Evolutionary conservation across 2,797 vertebrate genomes (phyloP), one percentile per base, ranked within the genome.

Genomic region (Lutjanus campechanus): DNA sequence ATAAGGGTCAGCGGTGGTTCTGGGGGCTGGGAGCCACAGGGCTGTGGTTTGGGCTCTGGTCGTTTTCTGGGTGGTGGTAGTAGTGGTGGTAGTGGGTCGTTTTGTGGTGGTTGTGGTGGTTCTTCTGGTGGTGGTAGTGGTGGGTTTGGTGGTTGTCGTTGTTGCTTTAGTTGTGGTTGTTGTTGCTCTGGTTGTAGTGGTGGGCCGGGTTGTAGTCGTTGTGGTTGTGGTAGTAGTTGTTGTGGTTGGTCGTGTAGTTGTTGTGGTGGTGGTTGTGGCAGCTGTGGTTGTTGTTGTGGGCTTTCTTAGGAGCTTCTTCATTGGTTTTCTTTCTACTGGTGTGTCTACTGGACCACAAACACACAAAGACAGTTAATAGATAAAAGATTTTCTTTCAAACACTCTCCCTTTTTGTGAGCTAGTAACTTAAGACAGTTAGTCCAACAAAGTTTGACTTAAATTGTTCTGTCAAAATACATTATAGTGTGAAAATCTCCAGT

Each of bases 41-140:
- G 89, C 73, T 16, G 93, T 93, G 25, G 93, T 91, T 25, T 93
- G 94, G 25, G 82, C 88, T 88, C 94, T 95, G 53, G 93, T 93
- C 1, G 94, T 94, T 90, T 88, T 96, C 88, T 95, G 97, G 0
- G 96, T 97, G 56, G 90, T 91, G 36, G 56, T 49, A 7, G 63
- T 66, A 63, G 85, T 91, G 25, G 55, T 59, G 49, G 65, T 54
- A 65, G 93, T 93, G 25, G 90, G 75, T 43, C 74, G 80, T 19
- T 62, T 89, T 4, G 92, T 94, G 40, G 91, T 83, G 85, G 95
- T 9, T 90, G 82, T 85, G 7, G 93, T 84, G 83, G 95, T 8
- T 91, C 70, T 88, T 91, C 66, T 91, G 11, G 91, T 91, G 11
- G 94, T 85, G 4, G 95, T 95, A 11, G 92, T 86, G 6, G 93